These are phyloP conservation scores for Drosophila limbata DNA, from an alignment of 2,888 invertebrate genomes.

Conservation along the genomic window DNA sequence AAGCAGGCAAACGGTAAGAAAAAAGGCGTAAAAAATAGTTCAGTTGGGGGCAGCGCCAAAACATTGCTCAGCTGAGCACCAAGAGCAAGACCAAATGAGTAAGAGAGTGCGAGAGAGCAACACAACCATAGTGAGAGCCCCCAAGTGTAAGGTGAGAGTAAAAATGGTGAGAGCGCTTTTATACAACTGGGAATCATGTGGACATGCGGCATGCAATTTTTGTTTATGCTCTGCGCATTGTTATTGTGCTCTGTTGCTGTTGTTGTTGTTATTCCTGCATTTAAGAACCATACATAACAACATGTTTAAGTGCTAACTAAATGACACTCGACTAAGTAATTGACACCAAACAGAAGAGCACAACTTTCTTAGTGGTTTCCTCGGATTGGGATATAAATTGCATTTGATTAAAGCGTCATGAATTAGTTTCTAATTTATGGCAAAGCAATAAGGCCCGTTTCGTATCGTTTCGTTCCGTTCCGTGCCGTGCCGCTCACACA, in stretches of 20 bases:
- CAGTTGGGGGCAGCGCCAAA: conserved; percentile 65
- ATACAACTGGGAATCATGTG: conserved; percentile 34
- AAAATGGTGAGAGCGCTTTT: conserved; percentile 40
- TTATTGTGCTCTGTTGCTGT: conserved; percentile 27
- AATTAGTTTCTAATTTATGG: conserved; percentile 72
- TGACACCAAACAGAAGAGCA: conserved; percentile 2
- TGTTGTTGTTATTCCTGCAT: conserved; percentile 11
- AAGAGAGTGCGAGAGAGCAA: conserved; percentile 19
- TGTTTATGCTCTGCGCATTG: conserved; percentile 66
- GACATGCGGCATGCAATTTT: conserved; percentile 63
- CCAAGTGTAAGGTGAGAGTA: conserved; percentile 35
- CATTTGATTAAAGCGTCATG: conserved; percentile 63
- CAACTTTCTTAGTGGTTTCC: conserved; percentile 43
- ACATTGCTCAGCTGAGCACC: conserved; percentile 63
- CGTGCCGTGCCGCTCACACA: conserved; percentile 28
- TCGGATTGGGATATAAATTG: conserved; percentile 52
- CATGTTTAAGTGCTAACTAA: neutral
- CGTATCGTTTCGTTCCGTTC: conserved; percentile 44
- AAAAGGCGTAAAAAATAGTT: conserved; percentile 74
- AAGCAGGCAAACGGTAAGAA: conserved; percentile 68
- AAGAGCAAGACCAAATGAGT: conserved; percentile 52
- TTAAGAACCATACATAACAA: conserved; percentile 6
- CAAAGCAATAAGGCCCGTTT: conserved; percentile 36
- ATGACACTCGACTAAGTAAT: conserved; percentile 11
- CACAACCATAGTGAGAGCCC: conserved; percentile 14